Base-by-base conservation (phyloP, 2,113 vertebrate genomes). In the Centropus bengalensis region DNA sequence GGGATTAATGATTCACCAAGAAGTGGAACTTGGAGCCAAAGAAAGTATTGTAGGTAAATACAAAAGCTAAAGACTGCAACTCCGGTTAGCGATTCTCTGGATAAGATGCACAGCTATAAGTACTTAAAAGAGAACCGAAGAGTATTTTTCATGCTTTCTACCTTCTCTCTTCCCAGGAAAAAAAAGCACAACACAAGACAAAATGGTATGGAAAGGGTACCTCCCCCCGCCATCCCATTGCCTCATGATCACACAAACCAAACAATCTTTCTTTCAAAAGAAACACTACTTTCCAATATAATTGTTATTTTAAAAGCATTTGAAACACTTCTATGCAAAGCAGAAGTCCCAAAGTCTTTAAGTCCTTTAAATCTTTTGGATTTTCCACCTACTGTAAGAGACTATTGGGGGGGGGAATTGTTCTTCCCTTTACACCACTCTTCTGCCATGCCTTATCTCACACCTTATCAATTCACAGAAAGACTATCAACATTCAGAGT, bases 381-480 rank as follows among this genome's bases (percentile, higher is more conserved):
- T 56, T 44, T 89, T 66, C 16, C 21, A 70, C 12, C 2, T 33
- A 30, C 7, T 19, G 13, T 32, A 32, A 82, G 3, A 45, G 24
- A 11, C 9, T 26, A 59, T 12, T n/a, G n/a, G 20, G 3, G 2
- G 0, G 27, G 6, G 8, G 27, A 30, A 36, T 8, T 33, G 4
- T 44, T 36, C n/a, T 21, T 8, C 54, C 42, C 64, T 70, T 30
- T 67, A 42, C 4, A 32, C 5, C 13, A 7, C 59, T 52, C 45
- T 54, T 64, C 42, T 20, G 19, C 15, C 49, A 33, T 5, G n/a
- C 27, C 20, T 73, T 40, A 73, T 10, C n/a, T 51, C 36, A 40
- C 32, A 77, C 10, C 44, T 56, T 64, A 64, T 12, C 15, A 28
- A 11, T 86, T 75, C 14, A n/a, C 45, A 69, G 14, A 90, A 86